A percentile compares a stretch with the other conserved stretches of the same genome.
phyloP scores from a whole-genome alignment of 2,888 invertebrate species.

The Nasonia oneida region DNA sequence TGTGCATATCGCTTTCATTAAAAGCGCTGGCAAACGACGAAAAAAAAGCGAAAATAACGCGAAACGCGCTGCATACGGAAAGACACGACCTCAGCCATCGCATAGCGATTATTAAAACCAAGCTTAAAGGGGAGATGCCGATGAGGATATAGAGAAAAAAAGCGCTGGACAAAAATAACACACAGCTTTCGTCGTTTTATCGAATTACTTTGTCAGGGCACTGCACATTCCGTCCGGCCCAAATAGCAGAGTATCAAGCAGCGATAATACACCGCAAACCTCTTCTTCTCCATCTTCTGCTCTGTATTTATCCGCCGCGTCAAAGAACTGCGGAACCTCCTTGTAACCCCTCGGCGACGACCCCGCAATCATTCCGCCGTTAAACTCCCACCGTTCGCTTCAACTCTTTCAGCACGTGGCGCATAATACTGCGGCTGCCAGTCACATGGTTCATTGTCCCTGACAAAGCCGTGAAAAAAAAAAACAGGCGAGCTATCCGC shows the following conservation, averaged over 20 bases:
- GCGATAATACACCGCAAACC: neutral
- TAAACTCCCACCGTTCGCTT: neutral
- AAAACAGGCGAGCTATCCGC: neutral
- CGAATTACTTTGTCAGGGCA: neutral
- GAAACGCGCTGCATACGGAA: neutral
- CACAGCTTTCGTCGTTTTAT: neutral
- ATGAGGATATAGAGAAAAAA: neutral
- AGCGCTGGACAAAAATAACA: neutral
- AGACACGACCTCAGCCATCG: neutral
- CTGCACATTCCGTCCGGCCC: neutral
- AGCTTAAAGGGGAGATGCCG: neutral
- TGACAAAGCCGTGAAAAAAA: neutral
- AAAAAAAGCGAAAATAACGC: slow-evolving; percentile 5
- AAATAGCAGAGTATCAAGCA: neutral
- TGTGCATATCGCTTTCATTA: slow-evolving; percentile 42
- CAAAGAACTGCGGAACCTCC: neutral
- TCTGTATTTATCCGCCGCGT: neutral
- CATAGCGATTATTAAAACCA: neutral
- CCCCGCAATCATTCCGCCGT: slow-evolving; percentile 15
- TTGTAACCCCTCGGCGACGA: neutral
- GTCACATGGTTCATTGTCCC: neutral
- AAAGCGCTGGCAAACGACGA: slow-evolving; percentile 17
- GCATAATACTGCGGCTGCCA: neutral
- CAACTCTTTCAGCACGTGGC: slow-evolving; percentile 14
- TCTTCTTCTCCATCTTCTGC: neutral